These are phyloP conservation scores for Fistularia tabacaria DNA, from an alignment of 2,797 vertebrate species.

Conservation along the genomic window DNA sequence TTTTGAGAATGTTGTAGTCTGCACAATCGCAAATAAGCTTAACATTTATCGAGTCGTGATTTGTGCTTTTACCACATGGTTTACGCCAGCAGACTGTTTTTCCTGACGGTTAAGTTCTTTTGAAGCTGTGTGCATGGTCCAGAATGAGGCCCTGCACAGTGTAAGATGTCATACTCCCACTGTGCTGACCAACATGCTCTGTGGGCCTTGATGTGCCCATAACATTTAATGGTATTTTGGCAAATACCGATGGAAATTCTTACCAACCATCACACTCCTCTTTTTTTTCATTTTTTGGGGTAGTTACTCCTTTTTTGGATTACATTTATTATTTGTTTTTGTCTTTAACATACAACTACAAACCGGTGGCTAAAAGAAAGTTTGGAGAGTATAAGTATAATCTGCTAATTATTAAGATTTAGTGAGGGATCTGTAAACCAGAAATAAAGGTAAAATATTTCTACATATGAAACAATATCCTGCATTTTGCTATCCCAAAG, in stretches of 20 bases:
- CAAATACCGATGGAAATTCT: slow-evolving; percentile 79
- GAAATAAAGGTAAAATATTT: slow-evolving; percentile 56
- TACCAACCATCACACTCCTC: slow-evolving; percentile 69
- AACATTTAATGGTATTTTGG: slow-evolving; percentile 82
- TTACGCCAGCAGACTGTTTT: slow-evolving; percentile 57
- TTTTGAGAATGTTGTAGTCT: slow-evolving; percentile 23
- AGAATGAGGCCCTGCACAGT: slow-evolving; percentile 77
- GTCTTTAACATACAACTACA: slow-evolving; percentile 58
- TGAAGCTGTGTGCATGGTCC: slow-evolving; percentile 72
- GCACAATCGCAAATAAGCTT: slow-evolving; percentile 32
- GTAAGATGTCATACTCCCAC: slow-evolving; percentile 80
- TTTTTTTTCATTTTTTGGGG: slow-evolving; percentile 35
- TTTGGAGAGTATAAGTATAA: slow-evolving; percentile 44
- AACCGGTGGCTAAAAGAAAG: slow-evolving; percentile 36
- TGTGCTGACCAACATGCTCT: slow-evolving; percentile 75
- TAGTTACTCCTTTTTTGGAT: slow-evolving; percentile 21
- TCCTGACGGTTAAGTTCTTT: slow-evolving; percentile 67
- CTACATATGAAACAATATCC: slow-evolving; percentile 57
- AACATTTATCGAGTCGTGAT: slow-evolving; percentile 50
- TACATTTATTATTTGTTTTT: slow-evolving; percentile 58
- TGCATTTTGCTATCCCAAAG: slow-evolving; percentile 16
- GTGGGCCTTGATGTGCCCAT: slow-evolving; percentile 76
- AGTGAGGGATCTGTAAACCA: slow-evolving; percentile 59
- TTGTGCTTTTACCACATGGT: slow-evolving; percentile 50
- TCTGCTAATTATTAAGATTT: slow-evolving; percentile 75